Base-by-base conservation (phyloP, 1,140 invertebrate species). In the Lepidostoma basale region DNA sequence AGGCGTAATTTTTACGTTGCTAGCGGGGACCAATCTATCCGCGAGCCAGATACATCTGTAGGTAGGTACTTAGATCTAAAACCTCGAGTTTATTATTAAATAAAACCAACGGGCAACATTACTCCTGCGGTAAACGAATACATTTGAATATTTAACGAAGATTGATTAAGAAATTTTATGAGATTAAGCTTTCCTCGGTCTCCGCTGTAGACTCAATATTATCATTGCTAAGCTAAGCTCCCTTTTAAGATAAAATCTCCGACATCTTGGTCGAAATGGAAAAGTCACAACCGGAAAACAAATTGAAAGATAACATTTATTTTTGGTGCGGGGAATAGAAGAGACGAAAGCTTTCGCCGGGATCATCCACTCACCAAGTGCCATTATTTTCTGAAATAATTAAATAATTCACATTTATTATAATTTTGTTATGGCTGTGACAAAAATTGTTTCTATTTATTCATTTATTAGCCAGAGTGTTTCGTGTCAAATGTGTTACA, bases 141-240 rank as follows among this genome's bases (percentile, higher is more conserved):
- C 52, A 72, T 72, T 72, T 72, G 70, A 72, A 72, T 72, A 72
- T 65, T 68, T 67, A 66, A 66, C 64, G 58, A 62, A 72, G 70
- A 72, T 72, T 72, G 70, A 72, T 72, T 72, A 68, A 68, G 66
- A 68, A 72, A 72, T 72, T 72, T 60, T 68, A 72, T 72, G 65
- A 72, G 67, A 72, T 72, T 68, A 67, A 49, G 69, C 62, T 63
- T 60, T 71, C 62, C 45, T 30, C 36, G 28, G 54, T 67, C 28
- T 36, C 16, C 64, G 28, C n/a, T 47, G 54, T 59, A 30, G 54
- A 59, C 56, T 40, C 30, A n/a, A 22, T 56, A 66, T 42, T 66
- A 66, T 66, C 63, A 23, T 42, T 12, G 49, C 63, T 65, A 40
- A 65, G 45, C 63, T 54, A 20, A 65, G 26, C 49, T 56, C 63